Evolutionary conservation across 2,888 invertebrate species (phyloP).

Genomic region (Melipona bicolor): DNA sequence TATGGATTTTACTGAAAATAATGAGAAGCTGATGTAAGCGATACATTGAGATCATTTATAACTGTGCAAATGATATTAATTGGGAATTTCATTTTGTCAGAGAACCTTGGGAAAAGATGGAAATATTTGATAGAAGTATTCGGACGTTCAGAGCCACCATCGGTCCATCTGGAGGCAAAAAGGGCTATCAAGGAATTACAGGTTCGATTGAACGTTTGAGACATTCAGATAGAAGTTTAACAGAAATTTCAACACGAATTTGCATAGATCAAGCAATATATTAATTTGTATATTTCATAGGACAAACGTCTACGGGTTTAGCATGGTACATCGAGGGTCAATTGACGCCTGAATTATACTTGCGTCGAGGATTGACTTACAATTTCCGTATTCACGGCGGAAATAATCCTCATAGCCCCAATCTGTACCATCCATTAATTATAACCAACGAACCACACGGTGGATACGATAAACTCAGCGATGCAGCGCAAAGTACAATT

Average conservation of each 20-base stretch:
- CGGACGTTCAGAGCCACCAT: conserved; percentile 92
- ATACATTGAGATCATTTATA: not conserved
- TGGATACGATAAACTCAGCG: conserved; percentile 91
- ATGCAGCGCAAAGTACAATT: conserved; percentile 89
- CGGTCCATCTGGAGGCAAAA: conserved; percentile 93
- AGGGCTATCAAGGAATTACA: conserved; percentile 91
- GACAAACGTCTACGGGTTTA: conserved; percentile 89
- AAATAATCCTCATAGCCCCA: conserved; percentile 94
- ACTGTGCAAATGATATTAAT: not conserved
- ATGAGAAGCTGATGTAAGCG: conserved; percentile 73
- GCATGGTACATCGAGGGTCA: conserved; percentile 98
- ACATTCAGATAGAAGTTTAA: not conserved
- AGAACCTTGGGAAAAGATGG: conserved; percentile 85
- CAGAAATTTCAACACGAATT: not conserved
- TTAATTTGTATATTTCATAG: conserved; percentile 76
- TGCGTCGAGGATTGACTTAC: conserved; percentile 94
- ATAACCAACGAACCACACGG: conserved; percentile 94
- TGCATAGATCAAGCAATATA: not conserved
- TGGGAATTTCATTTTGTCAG: conserved; percentile 65
- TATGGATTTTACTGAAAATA: conserved; percentile 88
- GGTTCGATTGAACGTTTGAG: conserved; percentile 82
- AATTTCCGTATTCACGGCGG: conserved; percentile 93
- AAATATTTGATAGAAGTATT: conserved; percentile 86
- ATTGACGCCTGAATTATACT: conserved; percentile 93
- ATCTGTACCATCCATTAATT: conserved; percentile 94